phyloP scores from a whole-genome alignment of 2,113 vertebrate genomes.

The Silurus meridionalis region DNA sequence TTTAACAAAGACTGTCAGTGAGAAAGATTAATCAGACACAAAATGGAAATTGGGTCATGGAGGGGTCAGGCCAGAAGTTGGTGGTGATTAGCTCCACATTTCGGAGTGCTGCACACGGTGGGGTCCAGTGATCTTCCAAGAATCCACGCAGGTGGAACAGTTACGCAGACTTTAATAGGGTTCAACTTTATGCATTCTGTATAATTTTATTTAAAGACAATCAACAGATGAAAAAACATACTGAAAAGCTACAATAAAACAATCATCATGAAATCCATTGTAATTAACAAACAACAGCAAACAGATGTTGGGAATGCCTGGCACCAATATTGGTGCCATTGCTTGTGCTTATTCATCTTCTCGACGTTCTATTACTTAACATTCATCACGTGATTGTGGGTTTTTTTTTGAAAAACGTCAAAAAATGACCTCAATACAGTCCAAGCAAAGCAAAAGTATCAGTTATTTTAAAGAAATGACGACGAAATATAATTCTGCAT shows the following conservation, averaged over 20 bases:
- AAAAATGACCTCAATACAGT: neutral
- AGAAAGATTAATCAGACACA: slow-evolving; percentile 99
- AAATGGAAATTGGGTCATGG: slow-evolving; percentile 97
- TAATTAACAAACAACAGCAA: neutral
- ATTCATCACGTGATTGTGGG: neutral
- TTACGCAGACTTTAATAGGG: neutral
- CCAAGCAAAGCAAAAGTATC: neutral
- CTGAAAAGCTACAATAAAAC: neutral
- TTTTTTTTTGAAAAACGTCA: neutral
- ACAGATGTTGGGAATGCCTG: neutral
- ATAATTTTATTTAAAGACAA: neutral
- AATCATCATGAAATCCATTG: neutral
- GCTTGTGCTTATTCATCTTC: neutral
- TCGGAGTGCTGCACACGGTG: neutral
- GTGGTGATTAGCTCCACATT: slow-evolving; percentile 61
- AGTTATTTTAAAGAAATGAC: neutral
- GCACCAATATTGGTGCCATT: neutral
- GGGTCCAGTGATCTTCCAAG: neutral
- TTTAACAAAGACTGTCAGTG: slow-evolving; percentile 99
- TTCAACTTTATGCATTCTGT: neutral
- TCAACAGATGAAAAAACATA: neutral
- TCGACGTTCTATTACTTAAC: neutral
- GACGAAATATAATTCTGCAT: neutral
- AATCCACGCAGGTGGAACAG: neutral
- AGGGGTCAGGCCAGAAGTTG: slow-evolving; percentile 95